Evolutionary conservation across 2,888 invertebrate species (phyloP), one percentile per base, ranked within the genome.

Genomic region (Lycia hirtaria): DNA sequence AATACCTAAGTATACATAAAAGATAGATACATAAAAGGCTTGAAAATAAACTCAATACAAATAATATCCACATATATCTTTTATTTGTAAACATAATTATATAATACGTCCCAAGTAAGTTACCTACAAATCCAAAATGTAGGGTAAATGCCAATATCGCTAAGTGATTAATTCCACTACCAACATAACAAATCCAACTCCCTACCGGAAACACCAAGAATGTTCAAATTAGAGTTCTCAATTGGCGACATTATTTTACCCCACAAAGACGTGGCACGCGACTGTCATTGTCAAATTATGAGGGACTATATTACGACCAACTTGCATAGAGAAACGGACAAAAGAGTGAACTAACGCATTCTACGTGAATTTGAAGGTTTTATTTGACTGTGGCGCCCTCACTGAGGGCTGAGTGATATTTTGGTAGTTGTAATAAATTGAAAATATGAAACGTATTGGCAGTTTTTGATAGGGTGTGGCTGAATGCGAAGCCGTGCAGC

Each of bases 381-480:
- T 3, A 6, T 20, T 35, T 1, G 26, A 26, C 0, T 4, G 41
- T 41, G 26, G 15, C 26, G 6, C 20, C 26, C n/a, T 14, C n/a
- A 15, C 3, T 5, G 0, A 26, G 3, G n/a, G 9, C 7, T 26
- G 17, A 10, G 10, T n/a, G 4, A n/a, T 41, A 41, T 5, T 15
- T 24, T 24, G 20, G 40, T 40, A 15, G 40, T 28, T 54, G 54
- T 68, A 74, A 81, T 73, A 68, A 72, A 75, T 65, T 67, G 75
- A 75, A 77, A 82, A 84, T 83, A 78, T 74, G 75, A 80, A 79
- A 77, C 76, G 73, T 77, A 83, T 84, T 80, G 76, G 76, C 75
- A 69, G 38, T 17, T 77, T 83, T 84, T 79, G 26, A 41, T 40
- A 41, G 24, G 0, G n/a, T 12, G 24, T 37, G 52, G 50, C 48